Percentiles rank a stretch among this genome's conserved stretches.
Evolutionary conservation across 2,888 invertebrate genomes (phyloP).

Genomic region (Gibbula magus): DNA sequence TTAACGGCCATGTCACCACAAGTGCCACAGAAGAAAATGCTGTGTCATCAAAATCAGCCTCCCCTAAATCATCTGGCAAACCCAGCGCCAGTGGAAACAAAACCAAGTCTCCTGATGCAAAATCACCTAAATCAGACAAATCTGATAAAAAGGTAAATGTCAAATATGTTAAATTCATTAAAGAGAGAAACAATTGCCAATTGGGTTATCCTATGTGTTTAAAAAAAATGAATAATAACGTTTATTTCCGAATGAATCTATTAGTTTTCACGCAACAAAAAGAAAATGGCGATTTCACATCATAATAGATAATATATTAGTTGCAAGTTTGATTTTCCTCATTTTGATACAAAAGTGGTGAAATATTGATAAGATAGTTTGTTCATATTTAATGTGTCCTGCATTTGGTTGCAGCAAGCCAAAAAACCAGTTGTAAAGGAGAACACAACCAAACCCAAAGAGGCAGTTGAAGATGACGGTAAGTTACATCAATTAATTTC

Average conservation of each 20-base stretch:
- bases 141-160: conserved; percentile 48
- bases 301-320: no score
- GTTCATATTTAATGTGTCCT: neutral
- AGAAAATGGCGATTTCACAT: no score
- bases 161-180: neutral
- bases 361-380: neutral
- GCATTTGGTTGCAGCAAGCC: conserved; percentile 30
- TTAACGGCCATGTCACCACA: conserved; percentile 56
- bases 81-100: conserved; percentile 36
- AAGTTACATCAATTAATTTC: neutral
- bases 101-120: conserved; percentile 32
- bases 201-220: neutral
- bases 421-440: conserved; percentile 38
- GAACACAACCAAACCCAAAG: conserved; percentile 19
- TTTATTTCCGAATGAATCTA: no score
- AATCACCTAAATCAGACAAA: conserved; percentile 38
- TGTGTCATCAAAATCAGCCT: conserved; percentile 30
- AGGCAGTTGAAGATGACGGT: conserved; percentile 40
- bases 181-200: no score
- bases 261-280: no score
- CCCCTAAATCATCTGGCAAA: conserved; percentile 48
- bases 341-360: no score
- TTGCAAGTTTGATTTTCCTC: no score
- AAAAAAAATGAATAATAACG: no score
- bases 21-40: conserved; percentile 38